A percentile compares a stretch with the other conserved stretches of the same genome.
Conservation (phyloP, 2,113 vertebrate species). For the Nestor notabilis region DNA sequence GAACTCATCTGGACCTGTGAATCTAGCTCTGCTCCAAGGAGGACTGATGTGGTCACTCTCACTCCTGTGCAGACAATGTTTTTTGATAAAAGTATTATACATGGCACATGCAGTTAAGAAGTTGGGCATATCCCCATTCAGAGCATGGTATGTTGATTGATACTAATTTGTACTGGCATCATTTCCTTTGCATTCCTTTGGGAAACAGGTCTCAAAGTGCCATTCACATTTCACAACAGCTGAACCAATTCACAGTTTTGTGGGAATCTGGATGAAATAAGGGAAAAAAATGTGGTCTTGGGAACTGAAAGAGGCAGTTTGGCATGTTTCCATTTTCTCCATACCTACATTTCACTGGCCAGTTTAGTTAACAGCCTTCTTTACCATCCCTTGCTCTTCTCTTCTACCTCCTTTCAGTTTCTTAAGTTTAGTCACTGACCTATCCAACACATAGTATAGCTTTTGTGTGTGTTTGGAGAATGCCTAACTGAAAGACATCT, state of each 20-base stretch:
- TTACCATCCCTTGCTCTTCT: not conserved
- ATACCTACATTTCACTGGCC: not conserved
- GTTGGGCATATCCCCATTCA: not conserved
- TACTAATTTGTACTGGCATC: not conserved
- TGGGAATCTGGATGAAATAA: not conserved
- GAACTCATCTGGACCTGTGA: not conserved
- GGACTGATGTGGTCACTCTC: not conserved
- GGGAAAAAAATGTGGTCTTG: not conserved
- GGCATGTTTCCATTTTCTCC: not conserved
- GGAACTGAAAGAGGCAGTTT: not conserved
- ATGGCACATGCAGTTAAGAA: not conserved
- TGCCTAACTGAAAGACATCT: not conserved
- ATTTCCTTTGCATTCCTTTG: not conserved
- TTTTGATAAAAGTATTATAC: not conserved
- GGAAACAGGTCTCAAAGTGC: not conserved
- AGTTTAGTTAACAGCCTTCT: not conserved
- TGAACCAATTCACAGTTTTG: not conserved
- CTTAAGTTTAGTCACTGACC: not conserved
- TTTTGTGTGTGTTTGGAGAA: not conserved
- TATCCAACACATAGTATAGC: rapidly evolving
- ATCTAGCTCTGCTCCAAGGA: not conserved
- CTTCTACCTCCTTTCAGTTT: not conserved
- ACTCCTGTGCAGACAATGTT: not conserved
- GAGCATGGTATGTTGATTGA: not conserved
- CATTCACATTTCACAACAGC: not conserved